Percentiles rank a stretch among this genome's conserved stretches.
Evolutionary conservation across 2,888 invertebrate species (phyloP).

Genomic region (Lamellibrachia satsuma): DNA sequence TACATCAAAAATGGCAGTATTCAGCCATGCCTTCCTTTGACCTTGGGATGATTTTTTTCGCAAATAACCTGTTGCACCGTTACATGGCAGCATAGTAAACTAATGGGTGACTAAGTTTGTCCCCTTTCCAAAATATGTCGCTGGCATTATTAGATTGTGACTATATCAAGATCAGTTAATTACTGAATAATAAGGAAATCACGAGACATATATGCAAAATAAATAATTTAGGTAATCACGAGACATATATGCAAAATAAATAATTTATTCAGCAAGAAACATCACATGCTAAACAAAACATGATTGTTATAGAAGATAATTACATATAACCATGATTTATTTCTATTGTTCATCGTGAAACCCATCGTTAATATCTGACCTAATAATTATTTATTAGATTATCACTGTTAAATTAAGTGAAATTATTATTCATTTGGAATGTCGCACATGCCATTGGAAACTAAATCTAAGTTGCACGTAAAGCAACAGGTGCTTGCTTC

Average conservation of each 20-base stretch:
- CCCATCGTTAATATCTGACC: not conserved
- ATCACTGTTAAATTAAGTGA: not conserved
- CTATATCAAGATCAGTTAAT: too few species aligned
- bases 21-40: too few species aligned
- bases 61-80: too few species aligned
- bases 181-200: too few species aligned
- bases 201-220: too few species aligned
- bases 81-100: too few species aligned
- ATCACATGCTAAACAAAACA: not conserved
- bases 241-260: not conserved
- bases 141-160: too few species aligned
- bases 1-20: too few species aligned
- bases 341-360: not conserved
- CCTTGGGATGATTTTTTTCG: too few species aligned
- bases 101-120: too few species aligned
- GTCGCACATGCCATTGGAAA: not conserved
- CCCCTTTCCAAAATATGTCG: too few species aligned
- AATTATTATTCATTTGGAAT: not conserved
- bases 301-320: not conserved
- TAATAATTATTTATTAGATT: not conserved
- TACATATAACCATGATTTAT: not conserved
- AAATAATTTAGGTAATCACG: too few species aligned
- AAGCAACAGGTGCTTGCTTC: not conserved
- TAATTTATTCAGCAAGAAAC: conserved; percentile 17
- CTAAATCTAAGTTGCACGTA: not conserved